Evolutionary conservation across 2,797 vertebrate genomes (phyloP).

Genomic region (Sebastes nivosus): DNA sequence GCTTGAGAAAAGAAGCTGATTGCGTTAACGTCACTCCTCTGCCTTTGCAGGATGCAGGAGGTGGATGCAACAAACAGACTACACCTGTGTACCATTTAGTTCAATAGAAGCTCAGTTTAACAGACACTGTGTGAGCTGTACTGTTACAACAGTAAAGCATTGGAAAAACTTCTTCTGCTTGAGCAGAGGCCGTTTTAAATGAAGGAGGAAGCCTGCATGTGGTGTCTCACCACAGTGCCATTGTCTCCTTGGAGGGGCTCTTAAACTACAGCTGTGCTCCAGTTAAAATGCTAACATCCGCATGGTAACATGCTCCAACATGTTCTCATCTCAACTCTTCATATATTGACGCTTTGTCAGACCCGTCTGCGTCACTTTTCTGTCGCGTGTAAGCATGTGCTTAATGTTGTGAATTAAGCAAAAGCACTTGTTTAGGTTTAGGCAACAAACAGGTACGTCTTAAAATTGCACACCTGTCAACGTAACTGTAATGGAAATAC

Average conservation of each 20-base stretch:
- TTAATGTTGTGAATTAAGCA: no score
- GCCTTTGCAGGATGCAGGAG: background rate
- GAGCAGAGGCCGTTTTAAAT: background rate
- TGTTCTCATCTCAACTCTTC: no score
- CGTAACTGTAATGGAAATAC: background rate
- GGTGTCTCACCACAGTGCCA: background rate
- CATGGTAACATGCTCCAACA: no score
- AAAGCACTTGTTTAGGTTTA: no score
- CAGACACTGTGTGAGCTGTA: background rate
- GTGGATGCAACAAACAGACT: background rate
- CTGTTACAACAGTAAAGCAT: background rate
- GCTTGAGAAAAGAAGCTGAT: background rate
- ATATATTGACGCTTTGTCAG: no score
- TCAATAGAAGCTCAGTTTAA: background rate
- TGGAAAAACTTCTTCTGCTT: background rate
- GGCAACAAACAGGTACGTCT: no score
- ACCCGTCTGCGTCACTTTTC: no score
- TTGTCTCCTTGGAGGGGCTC: background rate
- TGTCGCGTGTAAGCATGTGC: no score
- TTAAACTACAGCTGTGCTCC: background rate
- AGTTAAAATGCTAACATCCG: no score
- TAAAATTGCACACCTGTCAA: background rate
- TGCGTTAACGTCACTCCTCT: background rate
- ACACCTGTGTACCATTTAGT: background rate
- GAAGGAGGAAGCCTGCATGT: background rate